phyloP scores from a whole-genome alignment of 2,113 vertebrate genomes.

The Thamnophis sirtalis region DNA sequence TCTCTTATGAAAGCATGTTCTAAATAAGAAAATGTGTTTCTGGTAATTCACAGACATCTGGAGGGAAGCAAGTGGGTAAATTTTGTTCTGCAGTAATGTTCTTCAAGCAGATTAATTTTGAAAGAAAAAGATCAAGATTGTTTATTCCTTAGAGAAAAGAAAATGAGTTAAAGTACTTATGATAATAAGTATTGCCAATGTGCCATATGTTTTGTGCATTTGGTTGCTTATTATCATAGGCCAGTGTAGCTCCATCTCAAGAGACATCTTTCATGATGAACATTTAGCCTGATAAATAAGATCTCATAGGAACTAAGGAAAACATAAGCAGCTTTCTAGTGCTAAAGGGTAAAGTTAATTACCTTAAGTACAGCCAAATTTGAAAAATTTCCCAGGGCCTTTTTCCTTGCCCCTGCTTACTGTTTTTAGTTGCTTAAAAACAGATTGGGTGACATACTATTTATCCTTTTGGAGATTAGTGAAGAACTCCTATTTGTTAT shows the following conservation, averaged over 20 bases:
- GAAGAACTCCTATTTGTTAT: neutral
- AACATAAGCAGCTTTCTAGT: neutral
- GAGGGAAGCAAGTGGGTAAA: neutral
- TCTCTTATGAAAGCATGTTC: neutral
- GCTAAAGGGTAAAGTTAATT: neutral
- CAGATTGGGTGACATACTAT: neutral
- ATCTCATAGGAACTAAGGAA: neutral
- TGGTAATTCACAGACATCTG: neutral
- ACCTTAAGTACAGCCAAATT: neutral
- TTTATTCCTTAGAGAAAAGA: neutral
- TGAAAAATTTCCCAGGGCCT: neutral
- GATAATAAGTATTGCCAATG: neutral
- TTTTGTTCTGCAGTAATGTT: neutral
- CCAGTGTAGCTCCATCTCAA: neutral
- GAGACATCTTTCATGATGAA: neutral
- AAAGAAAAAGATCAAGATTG: neutral
- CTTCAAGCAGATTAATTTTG: neutral
- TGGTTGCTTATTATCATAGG: neutral
- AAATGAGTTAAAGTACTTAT: neutral
- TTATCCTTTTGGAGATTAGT: neutral
- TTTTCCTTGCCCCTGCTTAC: neutral
- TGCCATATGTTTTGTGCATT: neutral
- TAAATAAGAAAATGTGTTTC: neutral
- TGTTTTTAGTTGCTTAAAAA: neutral
- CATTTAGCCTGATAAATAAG: conserved; percentile 9